Conservation (phyloP, 2,797 vertebrate genomes). For the Epinephelus awoara region DNA sequence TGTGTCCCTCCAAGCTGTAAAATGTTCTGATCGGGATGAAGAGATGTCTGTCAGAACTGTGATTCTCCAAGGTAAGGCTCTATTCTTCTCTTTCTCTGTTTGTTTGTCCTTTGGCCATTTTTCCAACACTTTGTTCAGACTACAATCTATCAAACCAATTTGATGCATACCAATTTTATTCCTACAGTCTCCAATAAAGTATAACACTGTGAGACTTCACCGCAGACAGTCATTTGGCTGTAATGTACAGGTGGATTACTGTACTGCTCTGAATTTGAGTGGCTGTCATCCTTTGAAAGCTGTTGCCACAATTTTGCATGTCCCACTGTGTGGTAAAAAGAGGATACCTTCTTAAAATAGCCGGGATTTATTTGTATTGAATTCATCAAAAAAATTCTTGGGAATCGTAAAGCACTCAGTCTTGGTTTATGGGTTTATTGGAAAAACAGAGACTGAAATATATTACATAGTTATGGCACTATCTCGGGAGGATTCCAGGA, state of each 20-base stretch:
- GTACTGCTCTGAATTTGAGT: not conserved
- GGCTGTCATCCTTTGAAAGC: constrained; percentile 16
- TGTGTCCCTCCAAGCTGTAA: not conserved
- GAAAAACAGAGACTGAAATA: constrained; percentile 28
- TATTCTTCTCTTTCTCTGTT: not conserved
- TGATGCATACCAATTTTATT: constrained; percentile 22
- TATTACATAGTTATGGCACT: constrained; percentile 14
- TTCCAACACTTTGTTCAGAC: constrained; percentile 20
- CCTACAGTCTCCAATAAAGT: constrained; percentile 1
- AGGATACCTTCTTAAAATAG: constrained; percentile 3
- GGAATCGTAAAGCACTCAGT: constrained; percentile 8
- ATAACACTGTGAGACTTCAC: constrained; percentile 14
- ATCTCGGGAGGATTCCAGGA: not conserved
- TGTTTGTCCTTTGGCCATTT: constrained; percentile 21
- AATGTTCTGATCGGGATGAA: not conserved
- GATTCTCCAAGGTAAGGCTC: constrained; percentile 9
- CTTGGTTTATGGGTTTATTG: constrained; percentile 9
- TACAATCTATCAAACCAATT: constrained; percentile 28
- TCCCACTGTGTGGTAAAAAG: not conserved
- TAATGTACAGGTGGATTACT: constrained; percentile 14
- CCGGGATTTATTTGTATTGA: constrained; percentile 16
- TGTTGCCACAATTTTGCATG: constrained; percentile 9
- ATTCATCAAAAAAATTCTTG: constrained; percentile 4
- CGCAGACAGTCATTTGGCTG: constrained; percentile 2
- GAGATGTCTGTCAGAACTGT: constrained; percentile 3